Evolutionary conservation across 2,113 vertebrate species (phyloP).

Genomic region (Amia ocellicauda): DNA sequence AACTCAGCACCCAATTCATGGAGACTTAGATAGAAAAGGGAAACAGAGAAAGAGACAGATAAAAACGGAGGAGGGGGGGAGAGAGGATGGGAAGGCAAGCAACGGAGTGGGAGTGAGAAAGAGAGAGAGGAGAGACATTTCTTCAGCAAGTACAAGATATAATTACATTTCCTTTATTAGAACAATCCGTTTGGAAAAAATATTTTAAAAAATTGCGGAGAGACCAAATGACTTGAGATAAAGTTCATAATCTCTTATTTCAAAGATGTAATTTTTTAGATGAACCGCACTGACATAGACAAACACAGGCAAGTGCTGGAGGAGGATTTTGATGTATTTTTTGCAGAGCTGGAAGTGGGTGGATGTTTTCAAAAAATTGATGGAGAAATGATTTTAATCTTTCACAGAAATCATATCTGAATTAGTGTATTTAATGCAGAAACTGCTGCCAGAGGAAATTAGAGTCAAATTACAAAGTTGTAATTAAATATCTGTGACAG

Average conservation of each 20-base stretch:
- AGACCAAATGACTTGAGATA: constrained; percentile 1
- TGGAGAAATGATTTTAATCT: no score
- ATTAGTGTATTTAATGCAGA: no score
- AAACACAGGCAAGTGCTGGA: no score
- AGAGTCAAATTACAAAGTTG: no score
- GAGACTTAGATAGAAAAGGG: constrained; percentile 17
- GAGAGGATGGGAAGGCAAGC: constrained; percentile 26
- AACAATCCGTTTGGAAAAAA: constrained; percentile 17
- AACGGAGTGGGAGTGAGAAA: constrained; percentile 13
- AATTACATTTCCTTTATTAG: constrained; percentile 29
- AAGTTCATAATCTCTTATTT: not conserved
- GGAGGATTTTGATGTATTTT: no score
- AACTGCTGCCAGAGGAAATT: no score
- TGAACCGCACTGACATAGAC: not conserved
- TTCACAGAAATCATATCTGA: no score
- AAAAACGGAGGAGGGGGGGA: constrained; percentile 20
- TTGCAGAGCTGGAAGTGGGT: no score
- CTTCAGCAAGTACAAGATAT: constrained; percentile 21
- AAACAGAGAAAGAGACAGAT: constrained; percentile 29
- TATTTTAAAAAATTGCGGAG: not conserved
- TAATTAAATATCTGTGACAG: no score
- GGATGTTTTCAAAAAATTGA: no score
- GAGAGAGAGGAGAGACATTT: constrained; percentile 15
- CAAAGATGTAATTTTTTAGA: not conserved
- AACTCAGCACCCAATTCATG: not conserved